Conservation (phyloP, 1,140 invertebrate species). For the Drosophila murphyi region DNA sequence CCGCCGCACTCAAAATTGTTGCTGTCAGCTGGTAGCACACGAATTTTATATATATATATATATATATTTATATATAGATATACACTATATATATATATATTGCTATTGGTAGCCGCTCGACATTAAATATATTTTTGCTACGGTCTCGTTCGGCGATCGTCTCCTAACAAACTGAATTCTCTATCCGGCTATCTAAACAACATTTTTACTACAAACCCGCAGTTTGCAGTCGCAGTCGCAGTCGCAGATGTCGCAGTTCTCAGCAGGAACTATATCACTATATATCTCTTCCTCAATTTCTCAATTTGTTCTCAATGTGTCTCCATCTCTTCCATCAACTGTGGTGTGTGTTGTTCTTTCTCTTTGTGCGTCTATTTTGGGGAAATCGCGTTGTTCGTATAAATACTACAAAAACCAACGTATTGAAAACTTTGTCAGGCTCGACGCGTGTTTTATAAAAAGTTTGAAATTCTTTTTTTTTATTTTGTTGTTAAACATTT, state of each 20-base stretch:
- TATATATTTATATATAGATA: constrained; percentile 44
- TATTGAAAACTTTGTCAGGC: constrained; percentile 23
- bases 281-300: background rate
- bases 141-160: constrained; percentile 82
- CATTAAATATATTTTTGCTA: constrained; percentile 67
- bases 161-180: constrained; percentile 79
- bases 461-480: constrained; percentile 36
- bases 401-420: constrained; percentile 52
- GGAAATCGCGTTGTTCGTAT: constrained; percentile 55
- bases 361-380: constrained; percentile 55
- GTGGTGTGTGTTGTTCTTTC: constrained; percentile 15
- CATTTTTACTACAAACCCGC: constrained; percentile 61
- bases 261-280: constrained; percentile 43
- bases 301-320: constrained; percentile 50
- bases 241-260: constrained; percentile 34
- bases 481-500: constrained; percentile 61
- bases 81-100: constrained; percentile 45
- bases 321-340: constrained; percentile 23
- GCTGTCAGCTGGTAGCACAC: constrained; percentile 72
- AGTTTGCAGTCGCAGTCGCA: background rate
- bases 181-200: constrained; percentile 61
- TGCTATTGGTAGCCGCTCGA: constrained; percentile 52
- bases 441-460: constrained; percentile 45
- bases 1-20: constrained; percentile 72
- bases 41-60: constrained; percentile 57